Conservation (phyloP, 2,113 vertebrate species). For the Acanthochromis polyacanthus region DNA sequence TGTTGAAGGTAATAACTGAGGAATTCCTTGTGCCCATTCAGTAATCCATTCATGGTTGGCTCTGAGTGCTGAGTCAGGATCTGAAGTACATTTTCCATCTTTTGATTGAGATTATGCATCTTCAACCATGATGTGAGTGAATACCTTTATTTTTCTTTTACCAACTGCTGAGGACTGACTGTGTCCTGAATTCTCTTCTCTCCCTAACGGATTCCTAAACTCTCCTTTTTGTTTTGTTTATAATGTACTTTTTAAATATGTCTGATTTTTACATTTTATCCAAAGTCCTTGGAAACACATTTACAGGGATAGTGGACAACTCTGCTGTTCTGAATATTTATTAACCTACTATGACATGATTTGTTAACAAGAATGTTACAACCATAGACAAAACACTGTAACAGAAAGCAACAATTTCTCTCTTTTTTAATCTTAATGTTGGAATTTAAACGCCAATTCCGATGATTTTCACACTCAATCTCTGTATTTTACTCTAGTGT, state of each 20-base stretch:
- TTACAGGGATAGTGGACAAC: no score
- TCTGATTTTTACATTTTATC: no score
- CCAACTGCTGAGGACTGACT: constrained; percentile 22
- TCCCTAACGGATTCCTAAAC: neutral
- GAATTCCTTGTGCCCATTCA: neutral
- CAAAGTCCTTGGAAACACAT: no score
- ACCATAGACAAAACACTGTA: no score
- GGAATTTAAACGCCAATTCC: no score
- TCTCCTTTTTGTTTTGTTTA: neutral
- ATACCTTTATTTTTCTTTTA: neutral
- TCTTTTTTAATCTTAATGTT: no score
- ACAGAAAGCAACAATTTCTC: no score
- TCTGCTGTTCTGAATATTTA: no score
- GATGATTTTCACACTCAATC: no score
- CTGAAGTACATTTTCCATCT: neutral
- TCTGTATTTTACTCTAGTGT: no score
- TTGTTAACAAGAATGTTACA: no score
- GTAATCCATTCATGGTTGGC: neutral
- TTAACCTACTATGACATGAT: no score
- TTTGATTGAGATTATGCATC: neutral
- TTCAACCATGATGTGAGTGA: constrained; percentile 10
- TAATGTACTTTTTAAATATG: neutral
- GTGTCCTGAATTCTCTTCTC: neutral
- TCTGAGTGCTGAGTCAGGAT: neutral
- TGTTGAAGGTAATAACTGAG: neutral